phyloP scores from a whole-genome alignment of 2,797 vertebrate species.

The Selene dorsalis region DNA sequence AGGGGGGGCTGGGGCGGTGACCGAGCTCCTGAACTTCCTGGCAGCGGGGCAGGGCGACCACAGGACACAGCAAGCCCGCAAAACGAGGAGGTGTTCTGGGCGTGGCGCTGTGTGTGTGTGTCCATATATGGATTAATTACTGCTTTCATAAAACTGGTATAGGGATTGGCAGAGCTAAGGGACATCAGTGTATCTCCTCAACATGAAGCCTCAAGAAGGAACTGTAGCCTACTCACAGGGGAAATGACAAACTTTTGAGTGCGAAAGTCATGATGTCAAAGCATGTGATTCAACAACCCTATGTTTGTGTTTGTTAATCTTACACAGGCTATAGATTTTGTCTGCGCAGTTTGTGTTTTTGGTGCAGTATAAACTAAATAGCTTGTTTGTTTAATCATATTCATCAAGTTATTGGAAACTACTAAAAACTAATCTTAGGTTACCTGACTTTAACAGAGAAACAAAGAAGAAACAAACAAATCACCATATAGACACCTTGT shows the following conservation, averaged over 20 bases:
- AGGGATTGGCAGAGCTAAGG: neutral
- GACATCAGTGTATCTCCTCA: neutral
- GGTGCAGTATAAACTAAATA: neutral
- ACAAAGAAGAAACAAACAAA: neutral
- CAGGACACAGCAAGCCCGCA: constrained; percentile 62
- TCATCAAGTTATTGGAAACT: neutral
- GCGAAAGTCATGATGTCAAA: neutral
- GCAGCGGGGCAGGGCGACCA: constrained; percentile 59
- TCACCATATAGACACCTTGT: neutral
- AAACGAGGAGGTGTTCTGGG: constrained; percentile 69
- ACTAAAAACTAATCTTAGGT: neutral
- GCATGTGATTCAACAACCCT: neutral
- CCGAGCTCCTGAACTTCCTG: constrained; percentile 78
- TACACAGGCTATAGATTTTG: too few relatives aligned
- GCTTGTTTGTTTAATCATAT: neutral
- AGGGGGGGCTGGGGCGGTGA: constrained; percentile 71
- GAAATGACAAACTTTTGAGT: neutral
- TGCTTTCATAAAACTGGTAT: constrained; percentile 28
- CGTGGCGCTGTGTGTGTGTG: constrained; percentile 56
- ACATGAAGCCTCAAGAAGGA: neutral
- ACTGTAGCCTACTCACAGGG: too few relatives aligned
- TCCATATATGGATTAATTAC: constrained; percentile 78
- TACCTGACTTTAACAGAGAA: neutral
- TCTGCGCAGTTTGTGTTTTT: neutral
- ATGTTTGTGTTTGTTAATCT: neutral